Conservation (phyloP, 2,113 vertebrate species). For the Poicephalus gulielmi region DNA sequence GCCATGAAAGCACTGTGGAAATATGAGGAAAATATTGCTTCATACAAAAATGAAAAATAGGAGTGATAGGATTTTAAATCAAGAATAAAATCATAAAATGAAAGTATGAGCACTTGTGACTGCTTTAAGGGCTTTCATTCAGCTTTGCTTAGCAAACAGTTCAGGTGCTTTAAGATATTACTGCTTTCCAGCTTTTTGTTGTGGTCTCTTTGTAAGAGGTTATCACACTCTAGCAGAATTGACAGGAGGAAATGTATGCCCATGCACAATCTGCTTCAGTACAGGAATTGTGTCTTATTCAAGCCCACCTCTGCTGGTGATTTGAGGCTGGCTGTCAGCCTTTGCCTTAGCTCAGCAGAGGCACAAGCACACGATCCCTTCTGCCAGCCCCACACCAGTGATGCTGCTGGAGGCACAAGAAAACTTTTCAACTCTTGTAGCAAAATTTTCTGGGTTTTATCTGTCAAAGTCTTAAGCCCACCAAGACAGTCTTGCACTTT, state of each 20-base stretch:
- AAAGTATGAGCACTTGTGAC: not conserved
- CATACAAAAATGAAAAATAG: not conserved
- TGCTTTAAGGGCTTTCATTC: slow-evolving; percentile 6
- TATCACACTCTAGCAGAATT: not conserved
- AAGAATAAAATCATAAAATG: not conserved
- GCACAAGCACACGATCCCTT: not conserved
- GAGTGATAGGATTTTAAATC: not conserved
- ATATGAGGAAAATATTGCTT: not conserved
- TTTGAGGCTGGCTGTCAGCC: not conserved
- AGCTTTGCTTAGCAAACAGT: not conserved
- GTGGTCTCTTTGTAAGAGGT: not conserved
- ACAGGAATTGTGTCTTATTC: not conserved
- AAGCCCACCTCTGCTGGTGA: not conserved
- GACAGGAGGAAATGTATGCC: slow-evolving; percentile 6
- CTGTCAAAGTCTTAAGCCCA: not conserved
- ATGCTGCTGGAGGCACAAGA: not conserved
- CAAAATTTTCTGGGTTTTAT: not conserved
- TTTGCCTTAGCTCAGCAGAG: not conserved
- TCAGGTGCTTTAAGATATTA: not conserved
- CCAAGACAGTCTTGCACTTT: not conserved
- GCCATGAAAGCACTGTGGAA: not conserved
- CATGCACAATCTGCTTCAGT: not conserved
- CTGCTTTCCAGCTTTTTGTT: not conserved
- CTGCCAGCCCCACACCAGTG: not conserved
- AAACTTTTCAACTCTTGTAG: not conserved